Evolutionary conservation across 2,113 vertebrate species (phyloP).

Genomic region (Chinchilla lanigera): DNA sequence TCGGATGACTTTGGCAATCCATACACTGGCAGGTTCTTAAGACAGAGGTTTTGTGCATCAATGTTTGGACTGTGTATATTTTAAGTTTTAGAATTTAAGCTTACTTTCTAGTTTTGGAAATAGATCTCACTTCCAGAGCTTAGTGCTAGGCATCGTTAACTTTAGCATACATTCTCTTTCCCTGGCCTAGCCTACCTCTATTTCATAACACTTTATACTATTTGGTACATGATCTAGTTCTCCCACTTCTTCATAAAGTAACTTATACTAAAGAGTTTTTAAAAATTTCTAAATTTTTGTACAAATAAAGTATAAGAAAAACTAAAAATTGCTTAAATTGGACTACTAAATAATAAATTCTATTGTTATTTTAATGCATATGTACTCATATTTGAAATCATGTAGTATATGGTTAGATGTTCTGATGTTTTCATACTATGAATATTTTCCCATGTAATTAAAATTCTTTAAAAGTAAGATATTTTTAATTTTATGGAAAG

Average conservation of each 20-base stretch:
- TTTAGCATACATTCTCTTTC: neutral
- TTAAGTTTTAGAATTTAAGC: slow-evolving; percentile 12
- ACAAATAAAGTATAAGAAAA: neutral
- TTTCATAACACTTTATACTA: neutral
- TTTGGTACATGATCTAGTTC: neutral
- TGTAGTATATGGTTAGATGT: neutral
- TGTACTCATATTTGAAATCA: neutral
- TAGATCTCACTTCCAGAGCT: neutral
- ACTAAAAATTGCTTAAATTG: slow-evolving; percentile 48
- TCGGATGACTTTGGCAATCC: neutral
- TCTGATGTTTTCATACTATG: neutral
- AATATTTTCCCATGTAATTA: neutral
- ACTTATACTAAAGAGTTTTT: neutral
- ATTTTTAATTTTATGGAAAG: neutral
- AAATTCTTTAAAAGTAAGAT: slow-evolving; percentile 11
- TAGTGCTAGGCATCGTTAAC: neutral
- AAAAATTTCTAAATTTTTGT: neutral
- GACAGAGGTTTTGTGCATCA: neutral
- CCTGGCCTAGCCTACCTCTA: neutral
- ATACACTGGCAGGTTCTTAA: neutral
- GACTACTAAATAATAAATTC: neutral
- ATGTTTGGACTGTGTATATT: neutral
- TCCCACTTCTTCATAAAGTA: neutral
- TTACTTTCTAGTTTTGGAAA: neutral
- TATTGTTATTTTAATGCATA: neutral